Conservation (phyloP, 2,797 vertebrate species). For the Epinephelus malabaricus region DNA sequence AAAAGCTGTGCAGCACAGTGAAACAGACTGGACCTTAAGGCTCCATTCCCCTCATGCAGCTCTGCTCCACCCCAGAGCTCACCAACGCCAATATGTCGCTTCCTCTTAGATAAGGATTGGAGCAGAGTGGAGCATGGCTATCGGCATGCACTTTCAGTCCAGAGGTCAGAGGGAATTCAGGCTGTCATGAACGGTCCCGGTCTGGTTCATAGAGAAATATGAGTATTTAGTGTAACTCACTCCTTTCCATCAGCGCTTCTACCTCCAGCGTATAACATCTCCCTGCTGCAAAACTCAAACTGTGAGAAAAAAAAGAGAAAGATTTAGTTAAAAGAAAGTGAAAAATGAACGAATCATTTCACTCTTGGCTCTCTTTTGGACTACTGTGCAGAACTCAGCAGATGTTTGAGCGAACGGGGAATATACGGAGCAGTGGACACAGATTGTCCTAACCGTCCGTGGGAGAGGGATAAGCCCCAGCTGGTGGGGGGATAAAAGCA, state of each 20-base stretch:
- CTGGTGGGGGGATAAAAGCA: background rate
- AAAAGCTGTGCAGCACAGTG: constrained; percentile 23
- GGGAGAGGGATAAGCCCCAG: constrained; percentile 33
- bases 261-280: background rate
- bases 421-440: constrained; percentile 16
- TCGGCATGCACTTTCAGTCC: constrained; percentile 20
- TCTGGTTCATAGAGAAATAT: constrained; percentile 27
- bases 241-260: constrained; percentile 5
- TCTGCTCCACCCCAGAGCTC: constrained; percentile 54
- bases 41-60: constrained; percentile 46
- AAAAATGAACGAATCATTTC: constrained; percentile 15
- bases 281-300: constrained; percentile 21
- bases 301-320: constrained; percentile 1
- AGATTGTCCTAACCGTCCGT: constrained; percentile 17
- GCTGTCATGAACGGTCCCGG: constrained; percentile 30
- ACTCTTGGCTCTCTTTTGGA: constrained; percentile 7
- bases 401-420: constrained; percentile 35
- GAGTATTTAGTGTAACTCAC: background rate
- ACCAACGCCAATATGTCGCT: constrained; percentile 47
- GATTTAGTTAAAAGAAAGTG: constrained; percentile 20
- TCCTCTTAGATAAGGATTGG: constrained; percentile 45
- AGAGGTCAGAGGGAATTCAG: constrained; percentile 49
- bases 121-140: constrained; percentile 27
- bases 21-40: constrained; percentile 26
- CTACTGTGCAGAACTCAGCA: constrained; percentile 27